These are phyloP conservation scores for Nymphalis c-album DNA, from an alignment of 2,888 invertebrate genomes.

Conservation along the genomic window DNA sequence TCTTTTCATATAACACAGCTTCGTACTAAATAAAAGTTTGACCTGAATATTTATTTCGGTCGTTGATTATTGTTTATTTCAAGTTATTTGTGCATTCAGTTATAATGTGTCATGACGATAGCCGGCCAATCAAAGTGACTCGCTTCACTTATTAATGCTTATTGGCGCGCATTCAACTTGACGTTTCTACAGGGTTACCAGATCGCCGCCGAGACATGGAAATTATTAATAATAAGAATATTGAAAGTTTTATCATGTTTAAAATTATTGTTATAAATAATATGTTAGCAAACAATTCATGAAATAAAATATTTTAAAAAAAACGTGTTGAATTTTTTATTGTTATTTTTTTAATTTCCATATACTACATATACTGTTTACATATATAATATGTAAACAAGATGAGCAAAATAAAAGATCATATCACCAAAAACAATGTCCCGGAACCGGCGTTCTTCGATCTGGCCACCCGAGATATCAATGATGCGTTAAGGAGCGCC, in stretches of 20 bases:
- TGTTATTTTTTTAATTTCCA: background rate
- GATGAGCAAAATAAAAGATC: background rate
- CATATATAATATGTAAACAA: background rate
- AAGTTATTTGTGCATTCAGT: conserved; percentile 8
- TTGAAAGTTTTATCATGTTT: too few relatives aligned
- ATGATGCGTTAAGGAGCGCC: conserved; percentile 55
- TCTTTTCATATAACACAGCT: background rate
- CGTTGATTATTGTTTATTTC: background rate
- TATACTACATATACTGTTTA: too few relatives aligned
- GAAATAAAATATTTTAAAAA: conserved; percentile 13
- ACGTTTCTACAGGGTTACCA: conserved; percentile 5
- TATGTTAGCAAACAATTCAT: background rate
- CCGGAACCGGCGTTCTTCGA: conserved; percentile 29
- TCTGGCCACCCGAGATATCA: conserved; percentile 42
- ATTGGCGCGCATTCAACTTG: conserved; percentile 21
- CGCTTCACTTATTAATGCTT: conserved; percentile 25
- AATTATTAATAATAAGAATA: background rate
- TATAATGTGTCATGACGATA: background rate
- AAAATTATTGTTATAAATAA: background rate
- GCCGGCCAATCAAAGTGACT: conserved; percentile 24
- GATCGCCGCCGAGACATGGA: background rate
- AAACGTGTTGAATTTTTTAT: background rate
- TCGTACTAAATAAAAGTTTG: too few relatives aligned
- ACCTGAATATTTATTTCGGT: background rate
- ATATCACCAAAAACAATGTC: conserved; percentile 2